phyloP scores from a whole-genome alignment of 2,888 invertebrate genomes.

The Iselma pallidipennis region DNA sequence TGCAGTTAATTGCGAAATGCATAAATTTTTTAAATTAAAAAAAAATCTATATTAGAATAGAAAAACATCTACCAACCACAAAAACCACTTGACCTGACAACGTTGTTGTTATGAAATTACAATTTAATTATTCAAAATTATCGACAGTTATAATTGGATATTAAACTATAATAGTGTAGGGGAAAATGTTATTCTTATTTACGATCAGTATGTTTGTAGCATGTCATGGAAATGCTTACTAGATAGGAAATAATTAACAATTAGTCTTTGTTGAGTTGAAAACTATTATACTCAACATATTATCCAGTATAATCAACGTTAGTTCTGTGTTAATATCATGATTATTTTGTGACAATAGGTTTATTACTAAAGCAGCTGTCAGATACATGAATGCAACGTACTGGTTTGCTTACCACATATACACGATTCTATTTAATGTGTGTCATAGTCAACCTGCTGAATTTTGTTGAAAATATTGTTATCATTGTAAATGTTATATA shows the following conservation, averaged over 20 bases:
- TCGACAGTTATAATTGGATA: background rate
- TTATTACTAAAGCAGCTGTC: constrained; percentile 50
- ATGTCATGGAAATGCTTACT: constrained; percentile 11
- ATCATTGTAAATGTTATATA: constrained; percentile 8
- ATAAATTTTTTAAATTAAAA: constrained; percentile 50
- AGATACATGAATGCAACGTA: constrained; percentile 48
- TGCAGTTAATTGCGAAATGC: constrained; percentile 53
- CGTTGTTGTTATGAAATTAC: background rate
- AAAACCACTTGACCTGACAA: background rate
- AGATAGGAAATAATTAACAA: constrained; percentile 31
- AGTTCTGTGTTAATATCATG: constrained; percentile 46
- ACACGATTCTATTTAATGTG: constrained; percentile 25
- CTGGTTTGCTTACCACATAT: constrained; percentile 44
- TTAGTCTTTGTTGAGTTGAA: constrained; percentile 34
- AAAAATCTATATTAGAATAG: constrained; percentile 5
- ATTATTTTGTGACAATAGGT: constrained; percentile 52
- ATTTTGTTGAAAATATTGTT: constrained; percentile 17
- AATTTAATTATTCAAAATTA: constrained; percentile 11
- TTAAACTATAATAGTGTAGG: background rate
- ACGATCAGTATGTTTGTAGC: background rate
- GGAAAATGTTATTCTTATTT: background rate
- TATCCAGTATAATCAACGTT: constrained; percentile 45
- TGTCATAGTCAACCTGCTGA: constrained; percentile 25
- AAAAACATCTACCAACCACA: background rate
- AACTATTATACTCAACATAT: constrained; percentile 45